Percentiles rank a stretch among this genome's conserved stretches.
These are phyloP conservation scores for Epirrita christyi DNA, from an alignment of 2,888 invertebrate species.

Conservation along the genomic window DNA sequence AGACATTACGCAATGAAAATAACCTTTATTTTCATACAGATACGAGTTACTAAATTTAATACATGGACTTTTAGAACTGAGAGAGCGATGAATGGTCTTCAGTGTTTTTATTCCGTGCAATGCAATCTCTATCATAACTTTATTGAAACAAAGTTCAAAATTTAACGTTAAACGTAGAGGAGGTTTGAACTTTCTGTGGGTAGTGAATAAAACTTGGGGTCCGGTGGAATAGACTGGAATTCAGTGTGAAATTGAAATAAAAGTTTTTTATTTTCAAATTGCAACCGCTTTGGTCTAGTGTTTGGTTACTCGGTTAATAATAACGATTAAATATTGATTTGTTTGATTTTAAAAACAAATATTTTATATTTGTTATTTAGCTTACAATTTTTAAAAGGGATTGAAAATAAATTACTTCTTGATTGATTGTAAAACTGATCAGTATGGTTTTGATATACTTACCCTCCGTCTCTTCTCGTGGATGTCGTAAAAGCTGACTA, in stretches of 20 bases:
- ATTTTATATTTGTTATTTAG: conserved; percentile 54
- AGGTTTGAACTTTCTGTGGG: conserved; percentile 36
- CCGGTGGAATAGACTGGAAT: conserved; percentile 75
- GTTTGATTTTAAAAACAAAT: conserved; percentile 66
- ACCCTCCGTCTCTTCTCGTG: too few relatives aligned
- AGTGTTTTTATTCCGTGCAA: conserved; percentile 47
- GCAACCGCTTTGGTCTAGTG: conserved; percentile 52
- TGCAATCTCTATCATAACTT: conserved; percentile 44
- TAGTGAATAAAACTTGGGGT: conserved; percentile 50
- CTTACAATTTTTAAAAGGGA: conserved; percentile 30
- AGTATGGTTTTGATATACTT: not conserved
- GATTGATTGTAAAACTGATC: conserved; percentile 15
- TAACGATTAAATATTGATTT: conserved; percentile 72
- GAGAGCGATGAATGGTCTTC: conserved; percentile 67
- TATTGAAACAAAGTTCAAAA: conserved; percentile 28
- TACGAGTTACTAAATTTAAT: conserved; percentile 67
- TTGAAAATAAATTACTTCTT: conserved; percentile 21
- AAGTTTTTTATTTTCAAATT: conserved; percentile 62
- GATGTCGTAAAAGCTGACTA: too few relatives aligned
- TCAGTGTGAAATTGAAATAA: conserved; percentile 80
- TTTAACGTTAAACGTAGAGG: conserved; percentile 35
- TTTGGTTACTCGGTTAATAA: conserved; percentile 60
- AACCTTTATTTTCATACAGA: conserved; percentile 58
- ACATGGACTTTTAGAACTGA: conserved; percentile 68
- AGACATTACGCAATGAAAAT: conserved; percentile 68